Evolutionary conservation across 2,888 invertebrate genomes (phyloP).

Genomic region (Dolomedes plantarius): DNA sequence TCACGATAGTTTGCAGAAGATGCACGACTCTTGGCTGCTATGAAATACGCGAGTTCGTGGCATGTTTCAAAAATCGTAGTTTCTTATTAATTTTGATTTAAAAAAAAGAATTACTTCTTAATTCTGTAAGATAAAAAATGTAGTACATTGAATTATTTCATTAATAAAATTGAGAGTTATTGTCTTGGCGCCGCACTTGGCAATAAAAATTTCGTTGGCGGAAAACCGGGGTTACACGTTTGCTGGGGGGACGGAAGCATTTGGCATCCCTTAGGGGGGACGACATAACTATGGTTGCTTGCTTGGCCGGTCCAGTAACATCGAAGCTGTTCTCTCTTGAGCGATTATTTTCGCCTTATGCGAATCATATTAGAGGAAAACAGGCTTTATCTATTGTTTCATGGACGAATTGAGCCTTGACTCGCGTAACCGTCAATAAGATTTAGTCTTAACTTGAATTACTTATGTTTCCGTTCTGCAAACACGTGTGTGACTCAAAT

Average conservation of each 20-base stretch:
- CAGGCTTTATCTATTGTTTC: constrained; percentile 1
- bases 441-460: background rate
- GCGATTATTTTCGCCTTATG: background rate
- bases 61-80: no score
- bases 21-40: no score
- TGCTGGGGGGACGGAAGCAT: background rate
- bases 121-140: no score
- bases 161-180: constrained; percentile 3
- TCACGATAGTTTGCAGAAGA: no score
- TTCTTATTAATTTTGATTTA: no score
- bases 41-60: no score
- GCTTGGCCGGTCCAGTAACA: constrained; percentile 13
- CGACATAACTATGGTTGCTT: constrained; percentile 15
- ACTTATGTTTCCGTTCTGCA: background rate
- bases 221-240: background rate
- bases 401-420: background rate
- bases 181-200: background rate
- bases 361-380: background rate
- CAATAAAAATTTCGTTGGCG: constrained; percentile 4
- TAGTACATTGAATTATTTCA: no score
- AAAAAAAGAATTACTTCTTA: no score
- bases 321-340: background rate
- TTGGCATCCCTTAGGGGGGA: background rate
- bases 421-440: background rate
- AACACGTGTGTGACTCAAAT: background rate